Evolutionary conservation across 2,797 vertebrate genomes (phyloP), one percentile per base, ranked within the genome.

Genomic region (Myripristis murdjan): DNA sequence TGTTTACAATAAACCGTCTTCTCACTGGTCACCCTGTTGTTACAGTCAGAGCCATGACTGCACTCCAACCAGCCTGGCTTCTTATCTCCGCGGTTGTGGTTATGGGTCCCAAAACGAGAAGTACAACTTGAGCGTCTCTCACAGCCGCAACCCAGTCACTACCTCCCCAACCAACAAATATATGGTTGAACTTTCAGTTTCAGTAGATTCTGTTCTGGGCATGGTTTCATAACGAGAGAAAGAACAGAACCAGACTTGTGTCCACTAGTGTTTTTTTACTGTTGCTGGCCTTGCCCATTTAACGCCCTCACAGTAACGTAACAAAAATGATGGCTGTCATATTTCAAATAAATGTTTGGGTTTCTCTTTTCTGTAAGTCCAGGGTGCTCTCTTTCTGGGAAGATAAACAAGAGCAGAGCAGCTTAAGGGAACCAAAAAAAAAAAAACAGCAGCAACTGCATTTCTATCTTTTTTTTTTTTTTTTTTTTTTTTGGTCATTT

Each of bases 11-110:
- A 84, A 87, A 77, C 73, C 73, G 73, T 73, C 77, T 75, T n/a
- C 62, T 68, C 58, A 14, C 64, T 77, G 79, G 77, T 81, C 66
- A 75, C 77, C 86, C 81, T 61, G 80, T 84, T 79, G 85, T 87
- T 88, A 74, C 56, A 77, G 64, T 81, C 66, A 80, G 35, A 60
- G 64, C 63, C 70, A 54, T 85, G 77, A 77, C 70, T 79, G 70
- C 56, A 23, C 56, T 84, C 79, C 14, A 59, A 61, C 64, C 64
- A 54, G 76, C 51, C 77, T 67, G 81, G 80, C 81, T 80, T 83
- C 91, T 92, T 91, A 91, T 91, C 88, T 83, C 81, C 53, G 91
- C 59, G 83, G 89, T 86, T 91, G 91, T 82, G 91, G 91, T 91
- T 87, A 66, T 53, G 64, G 7, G 79, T 91, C 82, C 86, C 71